Evolutionary conservation across 2,797 vertebrate genomes (phyloP), one percentile per base, ranked within the genome.

Genomic region (Sebastes alutus): DNA sequence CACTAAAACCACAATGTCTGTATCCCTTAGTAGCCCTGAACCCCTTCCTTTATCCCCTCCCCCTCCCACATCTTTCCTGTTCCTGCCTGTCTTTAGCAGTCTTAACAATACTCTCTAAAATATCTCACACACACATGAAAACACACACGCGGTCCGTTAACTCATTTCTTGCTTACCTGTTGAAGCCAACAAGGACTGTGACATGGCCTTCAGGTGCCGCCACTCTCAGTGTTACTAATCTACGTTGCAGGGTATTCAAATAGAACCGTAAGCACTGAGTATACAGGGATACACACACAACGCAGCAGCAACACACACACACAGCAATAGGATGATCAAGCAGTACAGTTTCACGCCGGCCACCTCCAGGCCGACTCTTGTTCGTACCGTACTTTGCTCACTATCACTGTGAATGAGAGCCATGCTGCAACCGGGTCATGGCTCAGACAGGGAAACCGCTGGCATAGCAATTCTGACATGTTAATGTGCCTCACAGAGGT

Each of bases 1-100:
- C 92, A 93, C 93, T 94, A 93, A 89, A 93, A 90, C 88, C 88
- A 89, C 81, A 77, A 92, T 89, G 92, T 90, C 90, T 93, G 91
- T 90, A 89, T 89, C 78, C 75, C 82, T 81, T 7, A 77, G 67
- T 49, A 59, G 25, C 49, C 70, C 86, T 22, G 7, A 27, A 27
- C 69, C 58, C 54, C 32, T 61, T 20, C 71, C 49, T 66, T 59
- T 30, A 11, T 1, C 25, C 29, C 29, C n/a, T 13, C 18, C 32
- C 38, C n/a, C 25, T 42, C 58, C n/a, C 4, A 32, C 68, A 54
- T 23, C 6, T 71, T 23, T 73, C 78, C 52, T 79, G 25, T 49
- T 55, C 56, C 60, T 54, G 33, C 76, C 75, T 76, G 75, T 81
- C 72, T 85, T 76, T 14, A 81, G 68, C 82, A 72, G 83, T 84